phyloP scores from a whole-genome alignment of 2,888 invertebrate genomes.

The Hypomecis punctinalis region DNA sequence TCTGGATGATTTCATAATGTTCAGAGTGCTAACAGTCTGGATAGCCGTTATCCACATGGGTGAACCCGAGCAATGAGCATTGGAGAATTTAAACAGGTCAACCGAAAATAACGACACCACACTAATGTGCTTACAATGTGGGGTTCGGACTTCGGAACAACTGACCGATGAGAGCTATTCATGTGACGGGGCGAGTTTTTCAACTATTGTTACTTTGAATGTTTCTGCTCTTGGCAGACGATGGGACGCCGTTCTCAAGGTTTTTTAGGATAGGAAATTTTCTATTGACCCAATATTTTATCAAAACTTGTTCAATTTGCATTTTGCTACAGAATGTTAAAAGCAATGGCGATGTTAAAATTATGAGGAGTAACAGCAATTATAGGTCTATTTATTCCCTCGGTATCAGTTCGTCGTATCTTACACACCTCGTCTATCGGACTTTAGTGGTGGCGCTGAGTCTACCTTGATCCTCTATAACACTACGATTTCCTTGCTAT shows the following conservation, averaged over 20 bases:
- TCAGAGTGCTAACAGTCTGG: background rate
- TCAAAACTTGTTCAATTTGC: background rate
- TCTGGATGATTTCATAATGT: background rate
- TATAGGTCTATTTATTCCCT: too few species aligned
- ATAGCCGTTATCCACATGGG: conserved; percentile 40
- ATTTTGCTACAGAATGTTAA: background rate
- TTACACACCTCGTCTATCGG: too few species aligned
- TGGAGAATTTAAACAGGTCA: conserved; percentile 50
- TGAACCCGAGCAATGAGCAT: conserved; percentile 33
- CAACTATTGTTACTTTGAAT: background rate
- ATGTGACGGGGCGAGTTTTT: background rate
- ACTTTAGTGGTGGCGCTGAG: too few species aligned
- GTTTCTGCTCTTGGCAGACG: background rate
- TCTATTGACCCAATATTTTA: too few species aligned
- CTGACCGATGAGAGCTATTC: background rate
- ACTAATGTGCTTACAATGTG: conserved; percentile 32
- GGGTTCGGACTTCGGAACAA: conserved; percentile 35
- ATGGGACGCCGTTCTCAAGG: background rate
- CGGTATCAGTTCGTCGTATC: too few species aligned
- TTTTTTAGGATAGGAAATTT: background rate
- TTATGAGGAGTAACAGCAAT: too few species aligned
- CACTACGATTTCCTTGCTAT: background rate
- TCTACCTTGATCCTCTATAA: too few species aligned
- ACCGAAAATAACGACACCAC: conserved; percentile 47
- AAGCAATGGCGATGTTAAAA: too few species aligned